These are phyloP conservation scores for Sesamia inferens DNA, from an alignment of 2,888 invertebrate genomes.

Conservation along the genomic window DNA sequence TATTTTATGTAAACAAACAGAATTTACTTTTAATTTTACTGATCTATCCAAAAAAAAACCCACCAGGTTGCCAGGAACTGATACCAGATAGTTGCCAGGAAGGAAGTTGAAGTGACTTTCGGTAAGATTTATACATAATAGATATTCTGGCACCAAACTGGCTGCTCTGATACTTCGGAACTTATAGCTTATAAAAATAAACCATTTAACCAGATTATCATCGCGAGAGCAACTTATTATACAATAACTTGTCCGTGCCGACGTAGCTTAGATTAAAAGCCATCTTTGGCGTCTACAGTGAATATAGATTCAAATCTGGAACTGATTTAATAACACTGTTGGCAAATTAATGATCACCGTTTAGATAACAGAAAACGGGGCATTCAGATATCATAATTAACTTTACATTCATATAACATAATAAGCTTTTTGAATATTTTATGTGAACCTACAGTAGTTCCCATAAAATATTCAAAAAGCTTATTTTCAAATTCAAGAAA, in stretches of 20 bases:
- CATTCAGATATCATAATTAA: not conserved
- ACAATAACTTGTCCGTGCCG: slow-evolving; percentile 27
- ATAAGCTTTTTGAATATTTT: not conserved
- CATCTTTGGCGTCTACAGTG: slow-evolving; percentile 2
- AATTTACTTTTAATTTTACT: too few relatives aligned
- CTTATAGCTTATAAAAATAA: slow-evolving; percentile 5
- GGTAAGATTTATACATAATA: not conserved
- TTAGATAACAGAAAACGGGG: slow-evolving; percentile 2
- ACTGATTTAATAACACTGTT: slow-evolving; percentile 11
- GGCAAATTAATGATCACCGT: slow-evolving; percentile 2
- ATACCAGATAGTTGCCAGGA: too few relatives aligned
- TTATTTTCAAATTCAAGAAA: too few relatives aligned
- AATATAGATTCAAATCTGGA: slow-evolving; percentile 16
- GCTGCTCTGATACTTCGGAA: not conserved
- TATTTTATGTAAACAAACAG: not conserved
- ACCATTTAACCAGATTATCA: not conserved
- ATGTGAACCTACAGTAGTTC: too few relatives aligned
- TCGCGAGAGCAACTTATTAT: slow-evolving; percentile 19
- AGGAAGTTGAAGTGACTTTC: not conserved
- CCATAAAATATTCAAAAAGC: too few relatives aligned
- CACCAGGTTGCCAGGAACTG: too few relatives aligned
- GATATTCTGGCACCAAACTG: not conserved
- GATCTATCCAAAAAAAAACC: too few relatives aligned
- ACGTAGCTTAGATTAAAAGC: not conserved
- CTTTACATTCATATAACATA: not conserved